A percentile compares a stretch with the other conserved stretches of the same genome.
Evolutionary conservation across 2,888 invertebrate species (phyloP).

Genomic region (Diloba caeruleocephala): DNA sequence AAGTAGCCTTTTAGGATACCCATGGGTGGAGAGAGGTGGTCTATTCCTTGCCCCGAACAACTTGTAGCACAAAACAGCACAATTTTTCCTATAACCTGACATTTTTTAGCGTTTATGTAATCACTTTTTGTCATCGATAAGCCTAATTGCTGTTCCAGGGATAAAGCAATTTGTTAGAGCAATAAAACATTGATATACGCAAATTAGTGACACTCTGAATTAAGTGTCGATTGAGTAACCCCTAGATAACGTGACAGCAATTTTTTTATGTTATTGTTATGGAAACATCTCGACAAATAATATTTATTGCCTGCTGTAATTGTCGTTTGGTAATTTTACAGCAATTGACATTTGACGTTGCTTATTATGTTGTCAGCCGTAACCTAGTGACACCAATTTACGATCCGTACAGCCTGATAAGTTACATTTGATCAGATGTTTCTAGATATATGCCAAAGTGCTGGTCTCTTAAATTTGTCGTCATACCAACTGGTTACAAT

Average conservation of each 20-base stretch:
- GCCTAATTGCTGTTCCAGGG: conserved; percentile 7
- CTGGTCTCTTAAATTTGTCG: conserved; percentile 46
- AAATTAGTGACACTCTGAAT: conserved; percentile 16
- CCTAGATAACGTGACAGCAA: conserved; percentile 33
- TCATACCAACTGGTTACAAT: conserved; percentile 19
- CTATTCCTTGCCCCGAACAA: too few relatives aligned
- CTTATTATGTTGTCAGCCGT: conserved; percentile 12
- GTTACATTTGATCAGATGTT: conserved; percentile 28
- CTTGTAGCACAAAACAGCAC: too few relatives aligned
- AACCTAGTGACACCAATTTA: conserved; percentile 46
- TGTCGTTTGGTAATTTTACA: conserved; percentile 33
- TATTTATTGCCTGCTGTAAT: conserved; percentile 34
- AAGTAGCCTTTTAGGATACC: too few relatives aligned
- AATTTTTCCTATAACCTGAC: too few relatives aligned
- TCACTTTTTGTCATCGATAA: conserved; percentile 21
- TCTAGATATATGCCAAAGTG: conserved; percentile 23
- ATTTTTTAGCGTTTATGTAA: conserved; percentile 10
- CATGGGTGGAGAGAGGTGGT: too few relatives aligned
- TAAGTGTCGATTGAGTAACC: conserved; percentile 22
- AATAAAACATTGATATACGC: conserved; percentile 22
- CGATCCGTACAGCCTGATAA: conserved; percentile 24
- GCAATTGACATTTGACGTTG: conserved; percentile 46
- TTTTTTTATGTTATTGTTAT: conserved; percentile 27
- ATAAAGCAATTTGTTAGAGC: conserved; percentile 14
- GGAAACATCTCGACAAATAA: conserved; percentile 32